These are phyloP conservation scores for Hylaeus volcanicus DNA, from an alignment of 1,140 invertebrate genomes.

Conservation along the genomic window DNA sequence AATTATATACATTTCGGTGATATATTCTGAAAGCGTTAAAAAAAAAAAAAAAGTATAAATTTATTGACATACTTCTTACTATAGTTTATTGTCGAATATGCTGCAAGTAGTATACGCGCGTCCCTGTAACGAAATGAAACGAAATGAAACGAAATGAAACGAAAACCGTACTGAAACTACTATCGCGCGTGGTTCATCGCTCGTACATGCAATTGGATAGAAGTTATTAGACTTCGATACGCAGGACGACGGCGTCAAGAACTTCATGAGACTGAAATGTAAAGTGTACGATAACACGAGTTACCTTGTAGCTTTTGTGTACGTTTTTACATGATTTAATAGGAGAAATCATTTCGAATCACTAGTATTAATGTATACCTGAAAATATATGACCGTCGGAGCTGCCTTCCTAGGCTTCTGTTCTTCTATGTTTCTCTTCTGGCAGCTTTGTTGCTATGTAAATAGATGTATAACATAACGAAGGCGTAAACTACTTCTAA, in stretches of 20 bases:
- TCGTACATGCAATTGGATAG: slow-evolving; percentile 4
- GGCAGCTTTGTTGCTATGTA: slow-evolving; percentile 48
- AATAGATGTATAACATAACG: slow-evolving; percentile 51
- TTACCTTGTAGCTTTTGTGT: slow-evolving; percentile 78
- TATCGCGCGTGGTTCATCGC: slow-evolving; percentile 11
- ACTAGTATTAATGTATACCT: slow-evolving; percentile 74
- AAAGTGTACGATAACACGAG: slow-evolving; percentile 78
- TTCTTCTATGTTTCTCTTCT: slow-evolving; percentile 30
- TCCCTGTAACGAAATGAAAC: neutral
- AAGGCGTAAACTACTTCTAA: slow-evolving; percentile 65
- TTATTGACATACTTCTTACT: neutral
- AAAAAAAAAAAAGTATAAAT: neutral
- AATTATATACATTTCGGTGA: neutral
- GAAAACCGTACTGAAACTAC: neutral
- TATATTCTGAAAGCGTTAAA: neutral
- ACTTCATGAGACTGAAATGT: slow-evolving; percentile 79
- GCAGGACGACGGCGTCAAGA: slow-evolving; percentile 47
- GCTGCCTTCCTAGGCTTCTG: slow-evolving; percentile 49
- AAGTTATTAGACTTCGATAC: slow-evolving; percentile 16
- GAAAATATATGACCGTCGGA: slow-evolving; percentile 61
- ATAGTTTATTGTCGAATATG: neutral
- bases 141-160: neutral
- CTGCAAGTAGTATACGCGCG: neutral
- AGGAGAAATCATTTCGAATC: slow-evolving; percentile 63
- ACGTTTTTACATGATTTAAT: slow-evolving; percentile 72